A percentile compares a stretch with the other conserved stretches of the same genome.
Conservation (phyloP, 2,888 invertebrate genomes). For the Cybosia mesomella region DNA sequence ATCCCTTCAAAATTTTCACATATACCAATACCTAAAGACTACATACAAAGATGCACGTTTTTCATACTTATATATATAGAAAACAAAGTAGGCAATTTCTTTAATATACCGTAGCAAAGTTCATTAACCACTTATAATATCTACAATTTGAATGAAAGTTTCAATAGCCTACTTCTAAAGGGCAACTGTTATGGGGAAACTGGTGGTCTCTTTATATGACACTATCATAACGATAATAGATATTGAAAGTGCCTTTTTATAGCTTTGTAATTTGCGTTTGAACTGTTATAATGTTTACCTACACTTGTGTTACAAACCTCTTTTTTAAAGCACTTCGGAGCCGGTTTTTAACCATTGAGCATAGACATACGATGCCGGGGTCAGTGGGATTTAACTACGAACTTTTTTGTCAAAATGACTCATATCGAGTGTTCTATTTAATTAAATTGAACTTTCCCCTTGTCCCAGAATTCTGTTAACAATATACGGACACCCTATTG, state of each 20-base stretch:
- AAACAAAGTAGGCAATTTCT: not conserved
- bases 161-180: not conserved
- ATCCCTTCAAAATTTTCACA: not conserved
- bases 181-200: conserved; percentile 23
- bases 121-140: not conserved
- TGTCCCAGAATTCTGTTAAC: conserved; percentile 33
- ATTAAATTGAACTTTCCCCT: conserved; percentile 41
- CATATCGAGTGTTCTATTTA: conserved; percentile 47
- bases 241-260: conserved; percentile 29
- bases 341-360: conserved; percentile 69
- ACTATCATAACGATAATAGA: conserved; percentile 20
- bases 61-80: not conserved
- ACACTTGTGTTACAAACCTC: conserved; percentile 61
- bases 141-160: conserved; percentile 4
- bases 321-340: conserved; percentile 57
- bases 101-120: not conserved
- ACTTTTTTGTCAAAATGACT: conserved; percentile 45
- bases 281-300: conserved; percentile 34
- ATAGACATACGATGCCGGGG: conserved; percentile 62
- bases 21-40: not conserved
- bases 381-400: conserved; percentile 61
- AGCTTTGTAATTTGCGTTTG: conserved; percentile 30
- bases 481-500: conserved; percentile 45
- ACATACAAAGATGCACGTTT: not conserved
- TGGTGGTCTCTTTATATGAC: conserved; percentile 34